A percentile compares a stretch with the other conserved stretches of the same genome.
Conservation (phyloP, 1,140 invertebrate genomes). For the Magallana angulata region DNA sequence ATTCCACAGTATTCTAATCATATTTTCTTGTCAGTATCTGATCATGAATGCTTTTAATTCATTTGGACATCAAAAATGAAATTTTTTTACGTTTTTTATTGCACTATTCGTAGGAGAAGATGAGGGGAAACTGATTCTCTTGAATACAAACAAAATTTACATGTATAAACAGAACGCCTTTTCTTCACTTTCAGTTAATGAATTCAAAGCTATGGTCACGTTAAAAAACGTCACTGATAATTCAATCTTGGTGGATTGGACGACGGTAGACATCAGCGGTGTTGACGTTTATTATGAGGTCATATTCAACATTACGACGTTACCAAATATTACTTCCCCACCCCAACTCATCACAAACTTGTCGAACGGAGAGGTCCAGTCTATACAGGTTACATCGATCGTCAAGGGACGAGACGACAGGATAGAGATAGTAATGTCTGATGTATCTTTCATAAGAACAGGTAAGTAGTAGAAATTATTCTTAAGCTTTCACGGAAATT, state of each 20-base stretch:
- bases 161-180: not conserved
- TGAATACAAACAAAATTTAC: not conserved
- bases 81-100: too few species aligned
- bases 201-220: not conserved
- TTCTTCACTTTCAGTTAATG: not conserved
- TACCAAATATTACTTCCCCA: not conserved
- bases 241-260: not conserved
- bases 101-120: too few species aligned
- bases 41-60: too few species aligned
- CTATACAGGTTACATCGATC: not conserved
- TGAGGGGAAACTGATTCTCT: too few species aligned
- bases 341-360: not conserved
- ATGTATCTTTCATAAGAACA: not conserved
- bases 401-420: not conserved
- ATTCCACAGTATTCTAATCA: too few species aligned
- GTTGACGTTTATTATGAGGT: not conserved
- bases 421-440: not conserved
- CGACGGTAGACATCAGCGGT: not conserved
- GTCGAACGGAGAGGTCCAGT: not conserved
- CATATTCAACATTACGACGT: not conserved
- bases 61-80: too few species aligned
- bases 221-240: not conserved
- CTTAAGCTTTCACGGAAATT: too few species aligned
- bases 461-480: too few species aligned
- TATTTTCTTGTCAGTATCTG: too few species aligned